Conservation (phyloP, 92 coral and sea anemone species). For the Anthopleura xanthogrammica region DNA sequence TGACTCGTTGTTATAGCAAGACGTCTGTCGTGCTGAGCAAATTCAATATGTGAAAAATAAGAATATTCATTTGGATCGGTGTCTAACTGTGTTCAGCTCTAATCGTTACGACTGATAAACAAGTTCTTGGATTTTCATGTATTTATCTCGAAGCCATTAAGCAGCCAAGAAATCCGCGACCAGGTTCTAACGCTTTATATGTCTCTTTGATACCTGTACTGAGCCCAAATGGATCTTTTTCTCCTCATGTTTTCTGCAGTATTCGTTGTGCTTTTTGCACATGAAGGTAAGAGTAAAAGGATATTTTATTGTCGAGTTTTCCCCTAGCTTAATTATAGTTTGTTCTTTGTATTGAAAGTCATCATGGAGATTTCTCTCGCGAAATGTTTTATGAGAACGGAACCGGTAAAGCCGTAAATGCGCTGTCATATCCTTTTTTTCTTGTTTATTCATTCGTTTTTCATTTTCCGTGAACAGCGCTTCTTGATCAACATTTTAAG, state of each 20-base stretch:
- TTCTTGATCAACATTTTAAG: too few species aligned
- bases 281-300: background rate
- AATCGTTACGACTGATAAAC: background rate
- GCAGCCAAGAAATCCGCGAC: background rate
- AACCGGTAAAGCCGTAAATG: too few species aligned
- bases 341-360: background rate
- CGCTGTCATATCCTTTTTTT: too few species aligned
- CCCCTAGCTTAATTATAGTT: background rate
- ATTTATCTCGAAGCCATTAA: background rate
- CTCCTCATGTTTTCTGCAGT: background rate
- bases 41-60: background rate
- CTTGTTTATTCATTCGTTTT: too few species aligned
- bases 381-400: too few species aligned
- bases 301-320: background rate
- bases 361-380: too few species aligned
- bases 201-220: background rate
- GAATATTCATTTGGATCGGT: background rate
- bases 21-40: background rate
- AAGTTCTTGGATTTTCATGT: background rate
- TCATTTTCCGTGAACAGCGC: too few species aligned
- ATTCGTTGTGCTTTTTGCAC: background rate
- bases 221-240: background rate
- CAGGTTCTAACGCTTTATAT: background rate
- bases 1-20: too few species aligned
- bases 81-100: too few species aligned